A percentile compares a stretch with the other conserved stretches of the same genome.
Conservation (phyloP, 1,140 invertebrate species). For the Pectinophora gossypiella region DNA sequence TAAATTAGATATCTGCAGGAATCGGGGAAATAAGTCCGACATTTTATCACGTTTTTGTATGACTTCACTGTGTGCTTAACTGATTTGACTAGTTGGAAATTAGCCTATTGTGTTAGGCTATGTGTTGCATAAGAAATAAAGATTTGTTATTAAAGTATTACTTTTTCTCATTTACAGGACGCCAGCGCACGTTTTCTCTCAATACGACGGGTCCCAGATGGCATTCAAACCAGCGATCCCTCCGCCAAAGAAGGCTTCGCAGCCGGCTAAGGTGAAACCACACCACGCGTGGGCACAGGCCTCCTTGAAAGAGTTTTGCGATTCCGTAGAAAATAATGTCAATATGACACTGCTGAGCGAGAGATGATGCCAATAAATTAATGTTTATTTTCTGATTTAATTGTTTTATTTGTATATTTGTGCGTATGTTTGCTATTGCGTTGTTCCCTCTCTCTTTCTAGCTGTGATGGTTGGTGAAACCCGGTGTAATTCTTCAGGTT, state of each 20-base stretch:
- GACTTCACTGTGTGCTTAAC: too few species aligned
- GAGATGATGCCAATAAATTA: constrained; percentile 1
- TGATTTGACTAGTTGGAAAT: too few species aligned
- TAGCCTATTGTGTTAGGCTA: too few species aligned
- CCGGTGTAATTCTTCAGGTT: too few species aligned
- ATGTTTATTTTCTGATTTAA: not conserved
- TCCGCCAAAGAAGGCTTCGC: constrained; percentile 53
- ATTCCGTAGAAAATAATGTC: constrained; percentile 26
- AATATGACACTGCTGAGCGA: constrained; percentile 15
- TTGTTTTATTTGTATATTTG: not conserved
- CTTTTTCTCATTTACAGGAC: constrained; percentile 27
- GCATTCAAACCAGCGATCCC: constrained; percentile 80
- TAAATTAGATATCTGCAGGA: too few species aligned
- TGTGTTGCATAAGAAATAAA: too few species aligned
- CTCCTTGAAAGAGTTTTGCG: constrained; percentile 30
- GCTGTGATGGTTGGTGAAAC: too few species aligned
- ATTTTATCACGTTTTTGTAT: too few species aligned
- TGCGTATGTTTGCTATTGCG: too few species aligned
- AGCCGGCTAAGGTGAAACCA: constrained; percentile 8
- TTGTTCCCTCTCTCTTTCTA: too few species aligned
- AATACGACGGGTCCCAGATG: constrained; percentile 80
- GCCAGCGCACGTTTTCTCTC: constrained; percentile 70
- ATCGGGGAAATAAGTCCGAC: too few species aligned
- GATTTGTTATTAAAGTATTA: too few species aligned
- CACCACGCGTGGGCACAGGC: constrained; percentile 37